phyloP scores from a whole-genome alignment of 2,797 vertebrate species.

The Sylvilagus floridanus region DNA sequence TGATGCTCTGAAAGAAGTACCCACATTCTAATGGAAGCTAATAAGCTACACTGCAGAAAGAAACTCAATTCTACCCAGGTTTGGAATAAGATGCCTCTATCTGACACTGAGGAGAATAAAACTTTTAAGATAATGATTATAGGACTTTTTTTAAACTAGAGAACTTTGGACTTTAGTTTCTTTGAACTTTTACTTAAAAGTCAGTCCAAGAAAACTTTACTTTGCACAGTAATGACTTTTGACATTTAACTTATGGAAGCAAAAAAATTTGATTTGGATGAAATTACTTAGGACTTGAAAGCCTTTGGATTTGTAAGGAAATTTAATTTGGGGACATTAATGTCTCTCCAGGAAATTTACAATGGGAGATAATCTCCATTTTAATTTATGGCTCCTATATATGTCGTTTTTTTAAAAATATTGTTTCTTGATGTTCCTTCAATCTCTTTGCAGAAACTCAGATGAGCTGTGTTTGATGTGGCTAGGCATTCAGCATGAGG shows the following conservation, averaged over 20 bases:
- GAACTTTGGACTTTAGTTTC: slow-evolving; percentile 40
- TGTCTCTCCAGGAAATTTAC: slow-evolving; percentile 28
- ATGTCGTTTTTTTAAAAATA: not conserved
- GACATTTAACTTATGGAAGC: slow-evolving; percentile 51
- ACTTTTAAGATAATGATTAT: slow-evolving; percentile 29
- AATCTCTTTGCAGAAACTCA: slow-evolving; percentile 1
- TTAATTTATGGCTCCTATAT: slow-evolving; percentile 12
- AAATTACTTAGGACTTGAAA: slow-evolving; percentile 65
- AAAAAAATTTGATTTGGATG: slow-evolving; percentile 61
- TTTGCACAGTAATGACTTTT: slow-evolving; percentile 58
- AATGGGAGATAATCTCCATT: slow-evolving; percentile 48
- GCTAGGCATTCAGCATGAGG: slow-evolving; percentile 15
- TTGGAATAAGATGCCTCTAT: not conserved
- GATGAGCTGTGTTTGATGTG: not conserved
- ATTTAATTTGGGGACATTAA: slow-evolving; percentile 58
- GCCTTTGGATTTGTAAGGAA: slow-evolving; percentile 26
- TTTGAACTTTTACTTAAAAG: slow-evolving; percentile 60
- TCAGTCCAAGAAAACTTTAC: slow-evolving; percentile 53
- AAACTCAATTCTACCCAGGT: not conserved
- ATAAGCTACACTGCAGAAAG: not conserved
- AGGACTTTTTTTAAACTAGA: slow-evolving; percentile 4
- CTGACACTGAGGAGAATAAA: not conserved
- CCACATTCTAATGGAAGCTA: not conserved
- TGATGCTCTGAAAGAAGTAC: not conserved
- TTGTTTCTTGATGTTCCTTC: slow-evolving; percentile 12